phyloP scores from a whole-genome alignment of 2,888 invertebrate genomes.

The Coenonympha glycerion region DNA sequence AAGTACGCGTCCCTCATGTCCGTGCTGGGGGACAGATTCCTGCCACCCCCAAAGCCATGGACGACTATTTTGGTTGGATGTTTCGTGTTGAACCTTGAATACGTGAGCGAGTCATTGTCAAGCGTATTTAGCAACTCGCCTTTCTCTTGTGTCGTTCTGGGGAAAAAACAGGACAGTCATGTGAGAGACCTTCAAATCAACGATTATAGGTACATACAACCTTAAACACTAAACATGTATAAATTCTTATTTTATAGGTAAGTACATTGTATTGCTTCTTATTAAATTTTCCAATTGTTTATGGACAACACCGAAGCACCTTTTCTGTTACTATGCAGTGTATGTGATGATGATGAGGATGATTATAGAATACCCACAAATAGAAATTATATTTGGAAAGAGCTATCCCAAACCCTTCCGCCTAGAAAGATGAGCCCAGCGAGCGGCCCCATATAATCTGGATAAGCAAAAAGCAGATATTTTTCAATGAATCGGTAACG shows the following conservation, averaged over 20 bases:
- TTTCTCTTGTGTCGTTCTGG: constrained; percentile 82
- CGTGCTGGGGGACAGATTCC: constrained; percentile 87
- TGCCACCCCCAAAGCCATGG: constrained; percentile 92
- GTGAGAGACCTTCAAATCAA: constrained; percentile 11
- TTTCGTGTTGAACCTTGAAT: constrained; percentile 84
- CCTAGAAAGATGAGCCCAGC: no score
- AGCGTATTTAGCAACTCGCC: constrained; percentile 84
- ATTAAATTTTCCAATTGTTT: no score
- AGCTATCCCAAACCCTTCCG: no score
- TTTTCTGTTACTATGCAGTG: no score
- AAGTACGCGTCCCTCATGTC: constrained; percentile 90
- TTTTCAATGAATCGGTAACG: background rate
- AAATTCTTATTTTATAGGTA: no score
- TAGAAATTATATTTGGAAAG: no score
- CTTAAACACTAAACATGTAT: no score
- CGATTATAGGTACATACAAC: background rate
- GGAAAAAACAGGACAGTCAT: constrained; percentile 7
- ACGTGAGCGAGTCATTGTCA: constrained; percentile 81
- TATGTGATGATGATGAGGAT: no score
- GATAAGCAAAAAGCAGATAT: no score
- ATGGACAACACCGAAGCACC: no score
- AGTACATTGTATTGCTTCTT: background rate
- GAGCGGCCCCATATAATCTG: no score
- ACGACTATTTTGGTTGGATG: constrained; percentile 91
- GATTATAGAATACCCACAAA: no score